Evolutionary conservation across 2,797 vertebrate species (phyloP), one percentile per base, ranked within the genome.

Genomic region (Coracias cyanogaster): DNA sequence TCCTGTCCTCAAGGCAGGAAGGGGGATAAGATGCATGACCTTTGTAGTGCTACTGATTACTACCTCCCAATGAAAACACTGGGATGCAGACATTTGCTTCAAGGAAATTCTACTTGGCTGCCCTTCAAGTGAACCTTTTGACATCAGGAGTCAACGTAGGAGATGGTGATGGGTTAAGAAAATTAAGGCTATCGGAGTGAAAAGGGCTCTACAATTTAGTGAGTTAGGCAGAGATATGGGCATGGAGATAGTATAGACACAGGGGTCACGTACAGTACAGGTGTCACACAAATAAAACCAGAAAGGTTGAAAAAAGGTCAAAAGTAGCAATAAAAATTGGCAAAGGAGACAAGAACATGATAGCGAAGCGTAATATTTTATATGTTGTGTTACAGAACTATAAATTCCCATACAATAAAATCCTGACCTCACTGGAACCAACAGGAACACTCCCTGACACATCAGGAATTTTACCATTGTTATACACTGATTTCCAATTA

Each of bases 71-170:
- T 29, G 74, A 87, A 83, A 86, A 92, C 25, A 46, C 49, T 29
- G 66, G 85, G 85, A 81, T 64, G 82, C 89, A 91, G 85, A 95
- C 74, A 82, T 78, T 86, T 89, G 89, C 96, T 96, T 93, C 70
- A 76, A 95, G 81, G 85, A 95, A 92, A 90, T 95, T 92, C 80
- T 88, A 86, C 92, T 72, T 78, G 72, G 87, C 73, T 95, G 94
- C 93, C 96, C 95, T 97, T 96, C 83, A 82, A 48, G 57, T 94
- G 94, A 97, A 96, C 94, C 82, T 92, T 74, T 33, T 84, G 94
- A 86, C 94, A 96, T 72, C 58, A 89, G 72, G 86, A 96, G 86
- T 77, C 92, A 92, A 70, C 58, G 31, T 0, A 72, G 65, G 70
- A 90, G 90, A 96, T 67, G 61, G 73, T 0, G 1, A 85, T 37